Percentiles rank a stretch among this genome's conserved stretches.
Conservation (phyloP, 2,797 vertebrate genomes). For the Simalia tracyae region DNA sequence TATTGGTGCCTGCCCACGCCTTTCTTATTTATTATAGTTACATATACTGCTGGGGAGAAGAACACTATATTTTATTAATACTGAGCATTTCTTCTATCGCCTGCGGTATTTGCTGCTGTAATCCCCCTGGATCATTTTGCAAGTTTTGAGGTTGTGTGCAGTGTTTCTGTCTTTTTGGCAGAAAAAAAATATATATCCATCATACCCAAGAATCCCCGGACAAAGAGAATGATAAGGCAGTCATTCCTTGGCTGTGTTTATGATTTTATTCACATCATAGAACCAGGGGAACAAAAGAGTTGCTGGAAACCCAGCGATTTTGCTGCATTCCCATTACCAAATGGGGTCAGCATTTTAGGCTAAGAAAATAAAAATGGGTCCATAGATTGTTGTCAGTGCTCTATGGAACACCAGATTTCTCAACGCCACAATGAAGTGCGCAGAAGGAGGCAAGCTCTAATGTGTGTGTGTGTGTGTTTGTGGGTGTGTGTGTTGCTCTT, state of each 20-base stretch:
- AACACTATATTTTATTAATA: conserved; percentile 4
- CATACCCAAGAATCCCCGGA: background rate
- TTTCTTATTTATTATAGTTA: background rate
- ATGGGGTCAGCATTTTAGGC: background rate
- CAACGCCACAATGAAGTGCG: background rate
- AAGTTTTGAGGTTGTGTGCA: background rate
- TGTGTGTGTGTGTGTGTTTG: background rate
- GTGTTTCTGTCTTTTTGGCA: background rate
- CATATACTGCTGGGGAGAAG: background rate
- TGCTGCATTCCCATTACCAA: background rate
- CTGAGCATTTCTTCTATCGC: background rate
- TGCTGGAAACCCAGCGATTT: background rate
- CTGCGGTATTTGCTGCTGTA: background rate
- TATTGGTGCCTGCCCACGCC: background rate
- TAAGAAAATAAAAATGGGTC: background rate
- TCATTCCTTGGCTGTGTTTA: background rate
- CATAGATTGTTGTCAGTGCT: background rate
- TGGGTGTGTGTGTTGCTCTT: background rate
- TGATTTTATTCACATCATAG: background rate
- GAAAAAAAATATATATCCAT: background rate
- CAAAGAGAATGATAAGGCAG: conserved; percentile 18
- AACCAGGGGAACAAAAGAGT: background rate
- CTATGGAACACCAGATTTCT: background rate
- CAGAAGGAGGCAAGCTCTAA: background rate
- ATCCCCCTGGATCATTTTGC: background rate